Conservation (phyloP, 2,888 invertebrate species). For the Cephus runcator region DNA sequence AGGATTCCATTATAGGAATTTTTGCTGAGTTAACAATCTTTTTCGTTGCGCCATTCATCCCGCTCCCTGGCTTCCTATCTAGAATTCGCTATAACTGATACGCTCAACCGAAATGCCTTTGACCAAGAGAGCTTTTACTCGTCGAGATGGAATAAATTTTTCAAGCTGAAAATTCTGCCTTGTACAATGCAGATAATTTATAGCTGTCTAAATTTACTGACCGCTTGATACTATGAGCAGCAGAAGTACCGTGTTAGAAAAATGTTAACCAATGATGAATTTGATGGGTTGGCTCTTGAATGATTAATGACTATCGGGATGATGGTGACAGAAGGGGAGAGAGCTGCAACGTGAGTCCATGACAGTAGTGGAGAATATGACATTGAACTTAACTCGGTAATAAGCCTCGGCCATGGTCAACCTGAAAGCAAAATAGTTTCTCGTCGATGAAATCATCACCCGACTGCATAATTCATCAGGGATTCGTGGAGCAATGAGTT, state of each 20-base stretch:
- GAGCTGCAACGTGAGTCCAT: conserved; percentile 31
- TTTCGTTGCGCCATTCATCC: not conserved
- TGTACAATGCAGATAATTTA: not conserved
- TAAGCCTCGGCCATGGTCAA: conserved; percentile 32
- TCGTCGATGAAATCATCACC: not conserved
- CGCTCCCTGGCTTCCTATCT: not conserved
- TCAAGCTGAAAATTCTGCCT: not conserved
- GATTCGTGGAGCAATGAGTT: not conserved
- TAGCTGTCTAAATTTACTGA: not conserved
- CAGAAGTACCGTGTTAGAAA: not conserved
- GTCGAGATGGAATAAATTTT: not conserved
- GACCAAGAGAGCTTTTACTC: not conserved
- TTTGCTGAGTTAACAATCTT: not conserved
- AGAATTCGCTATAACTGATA: not conserved
- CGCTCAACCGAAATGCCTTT: not conserved
- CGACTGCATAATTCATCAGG: not conserved
- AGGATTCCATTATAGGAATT: not conserved
- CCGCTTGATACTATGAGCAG: not conserved
- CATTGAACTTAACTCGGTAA: conserved; percentile 63
- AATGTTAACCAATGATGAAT: not conserved
- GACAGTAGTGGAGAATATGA: conserved; percentile 49
- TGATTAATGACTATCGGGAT: conserved; percentile 30
- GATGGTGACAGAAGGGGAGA: conserved; percentile 59
- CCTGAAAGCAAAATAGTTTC: not conserved
- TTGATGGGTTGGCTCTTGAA: conserved; percentile 15